Percentiles rank a stretch among this genome's conserved stretches.
These are phyloP conservation scores for Microcebus tavaratra DNA, from an alignment of 2,113 vertebrate species.

Conservation along the genomic window DNA sequence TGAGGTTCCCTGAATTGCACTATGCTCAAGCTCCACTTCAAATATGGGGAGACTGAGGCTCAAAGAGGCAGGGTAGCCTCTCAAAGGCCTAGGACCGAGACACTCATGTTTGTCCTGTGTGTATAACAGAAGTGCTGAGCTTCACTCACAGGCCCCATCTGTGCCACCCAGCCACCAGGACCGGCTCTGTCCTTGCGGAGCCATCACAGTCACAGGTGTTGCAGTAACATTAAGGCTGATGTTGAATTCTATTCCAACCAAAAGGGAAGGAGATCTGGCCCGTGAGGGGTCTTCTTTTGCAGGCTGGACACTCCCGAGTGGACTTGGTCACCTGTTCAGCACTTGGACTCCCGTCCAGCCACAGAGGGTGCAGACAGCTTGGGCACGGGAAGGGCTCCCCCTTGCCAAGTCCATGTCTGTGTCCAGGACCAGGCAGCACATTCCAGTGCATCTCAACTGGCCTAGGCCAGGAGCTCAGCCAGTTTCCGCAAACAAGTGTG, in stretches of 20 bases:
- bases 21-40: background rate
- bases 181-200: no score
- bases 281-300: background rate
- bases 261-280: background rate
- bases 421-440: background rate
- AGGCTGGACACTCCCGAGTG: background rate
- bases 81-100: background rate
- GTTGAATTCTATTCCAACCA: background rate
- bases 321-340: background rate
- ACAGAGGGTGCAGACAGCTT: background rate
- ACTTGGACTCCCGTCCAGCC: background rate
- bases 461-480: background rate
- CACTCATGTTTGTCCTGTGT: background rate
- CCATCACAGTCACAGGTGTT: background rate
- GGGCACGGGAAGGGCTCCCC: background rate
- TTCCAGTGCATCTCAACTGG: background rate
- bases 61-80: background rate
- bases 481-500: background rate
- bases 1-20: background rate
- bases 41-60: background rate
- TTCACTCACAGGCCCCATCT: background rate
- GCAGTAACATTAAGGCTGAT: background rate
- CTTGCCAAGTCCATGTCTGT: background rate
- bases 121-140: background rate
- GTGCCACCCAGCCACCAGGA: background rate